Base-by-base conservation (phyloP, 2,888 invertebrate species). In the Drosophila affinis region DNA sequence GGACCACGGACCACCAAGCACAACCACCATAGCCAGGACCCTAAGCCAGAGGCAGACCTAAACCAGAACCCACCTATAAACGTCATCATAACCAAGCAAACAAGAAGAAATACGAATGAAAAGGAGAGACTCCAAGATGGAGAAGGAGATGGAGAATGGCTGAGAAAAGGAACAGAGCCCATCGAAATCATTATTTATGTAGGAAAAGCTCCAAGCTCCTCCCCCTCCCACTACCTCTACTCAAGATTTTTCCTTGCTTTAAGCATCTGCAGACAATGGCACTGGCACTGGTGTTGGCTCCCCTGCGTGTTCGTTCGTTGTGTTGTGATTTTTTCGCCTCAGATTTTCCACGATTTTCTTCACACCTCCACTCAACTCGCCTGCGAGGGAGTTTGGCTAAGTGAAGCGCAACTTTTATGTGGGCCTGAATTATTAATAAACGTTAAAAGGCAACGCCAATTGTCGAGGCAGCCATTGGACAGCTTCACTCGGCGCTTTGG, bases 401-500 rank as follows among this genome's bases (percentile, higher is more conserved):
- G 86, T 81, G 90, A 81, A 79, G 90, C 83, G 77, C 58, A 89
- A 89, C 81, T 81, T 83, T 87, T 81, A 88, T 83, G 85, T 87
- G 79, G 79, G 74, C 83, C 87, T 90, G 87, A 90, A 90, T 90
- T 91, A 89, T 90, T 91, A 90, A 90, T 90, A 79, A 75, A 77
- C 82, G 83, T 81, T 89, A 89, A 86, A 90, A 90, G 89, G 88
- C 87, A 77, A 57, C 76, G 73, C 79, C 81, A 79, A 89, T 81
- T 81, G 83, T 75, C 70, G 74, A 59, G 75, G 75, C 76, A 62
- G 72, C 46, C 46, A 45, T 34, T 72, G 48, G 49, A 46, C 72
- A 49, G 57, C 70, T 51, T 47, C 12, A 34, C 18, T 12, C 21
- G 12, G 17, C 12, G 45, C 52, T 32, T 4, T 70, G 27, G 32